phyloP scores from a whole-genome alignment of 2,888 invertebrate species.

The Agrotis clavis region DNA sequence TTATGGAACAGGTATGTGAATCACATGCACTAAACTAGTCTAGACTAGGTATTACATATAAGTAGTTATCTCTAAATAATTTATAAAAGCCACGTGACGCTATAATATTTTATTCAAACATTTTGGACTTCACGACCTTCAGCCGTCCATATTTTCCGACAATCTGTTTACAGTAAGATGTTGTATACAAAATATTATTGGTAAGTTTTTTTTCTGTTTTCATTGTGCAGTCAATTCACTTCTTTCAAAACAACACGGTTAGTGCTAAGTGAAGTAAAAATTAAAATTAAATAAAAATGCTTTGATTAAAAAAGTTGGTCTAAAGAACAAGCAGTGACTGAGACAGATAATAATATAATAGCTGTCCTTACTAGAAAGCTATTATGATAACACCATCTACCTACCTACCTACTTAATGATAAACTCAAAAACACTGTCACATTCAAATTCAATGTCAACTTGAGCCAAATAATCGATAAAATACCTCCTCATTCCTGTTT shows the following conservation, averaged over 20 bases:
- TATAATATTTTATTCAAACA: conserved; percentile 43
- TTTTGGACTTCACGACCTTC: conserved; percentile 35
- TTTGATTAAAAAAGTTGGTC: not conserved
- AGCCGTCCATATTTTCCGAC: conserved; percentile 17
- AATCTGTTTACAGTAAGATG: not conserved
- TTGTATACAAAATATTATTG: conserved; percentile 24
- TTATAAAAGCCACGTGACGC: conserved; percentile 47
- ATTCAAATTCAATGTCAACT: conserved; percentile 28
- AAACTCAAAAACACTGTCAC: conserved; percentile 13
- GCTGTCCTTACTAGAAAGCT: not conserved
- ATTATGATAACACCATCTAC: conserved; percentile 1
- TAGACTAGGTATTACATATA: conserved; percentile 5
- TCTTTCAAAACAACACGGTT: not conserved
- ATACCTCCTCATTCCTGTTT: conserved; percentile 16
- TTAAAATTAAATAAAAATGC: too few relatives aligned
- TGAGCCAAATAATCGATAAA: conserved; percentile 33
- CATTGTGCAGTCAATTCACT: not conserved
- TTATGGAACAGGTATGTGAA: not conserved
- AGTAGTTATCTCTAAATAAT: conserved; percentile 3
- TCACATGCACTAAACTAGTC: conserved; percentile 22
- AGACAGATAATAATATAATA: not conserved
- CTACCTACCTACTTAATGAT: too few relatives aligned
- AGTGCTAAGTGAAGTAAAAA: too few relatives aligned
- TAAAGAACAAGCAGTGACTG: not conserved
- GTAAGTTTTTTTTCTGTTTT: not conserved